Percentiles rank a stretch among this genome's conserved stretches.
Evolutionary conservation across 2,797 vertebrate genomes (phyloP).

Genomic region (Pseudotriccus pelzelni): DNA sequence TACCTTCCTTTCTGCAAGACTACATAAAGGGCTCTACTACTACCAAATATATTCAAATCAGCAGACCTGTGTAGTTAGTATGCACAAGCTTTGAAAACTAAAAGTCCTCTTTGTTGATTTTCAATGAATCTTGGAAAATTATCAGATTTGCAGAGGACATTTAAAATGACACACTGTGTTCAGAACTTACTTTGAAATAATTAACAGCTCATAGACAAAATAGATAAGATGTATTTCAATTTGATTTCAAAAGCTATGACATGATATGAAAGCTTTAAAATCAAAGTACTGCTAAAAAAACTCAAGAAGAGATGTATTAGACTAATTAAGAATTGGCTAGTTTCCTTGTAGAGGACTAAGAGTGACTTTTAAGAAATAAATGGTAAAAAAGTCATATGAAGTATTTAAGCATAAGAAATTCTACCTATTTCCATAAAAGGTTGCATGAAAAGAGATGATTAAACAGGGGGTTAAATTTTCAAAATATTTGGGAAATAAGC

Average conservation of each 20-base stretch:
- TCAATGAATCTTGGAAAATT: neutral
- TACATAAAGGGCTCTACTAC: neutral
- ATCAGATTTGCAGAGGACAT: neutral
- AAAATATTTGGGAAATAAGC: conserved; percentile 18
- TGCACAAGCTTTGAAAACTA: neutral
- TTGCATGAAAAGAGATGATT: neutral
- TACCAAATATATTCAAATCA: neutral
- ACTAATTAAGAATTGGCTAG: neutral
- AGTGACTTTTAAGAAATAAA: neutral
- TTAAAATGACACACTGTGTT: neutral
- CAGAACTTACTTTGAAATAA: neutral
- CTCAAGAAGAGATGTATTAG: neutral
- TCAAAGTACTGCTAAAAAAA: neutral
- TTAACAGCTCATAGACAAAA: neutral
- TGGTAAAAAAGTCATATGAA: neutral
- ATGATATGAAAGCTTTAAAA: neutral
- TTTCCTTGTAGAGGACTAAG: neutral
- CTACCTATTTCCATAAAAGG: neutral
- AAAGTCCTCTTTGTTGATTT: neutral
- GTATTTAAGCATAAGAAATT: neutral
- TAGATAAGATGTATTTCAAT: neutral
- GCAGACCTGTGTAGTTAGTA: neutral
- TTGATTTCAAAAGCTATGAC: neutral
- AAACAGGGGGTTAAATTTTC: neutral
- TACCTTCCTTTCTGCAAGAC: neutral